A percentile compares a stretch with the other conserved stretches of the same genome.
Evolutionary conservation across 2,888 invertebrate species (phyloP).

Genomic region (Cerastoderma edule): DNA sequence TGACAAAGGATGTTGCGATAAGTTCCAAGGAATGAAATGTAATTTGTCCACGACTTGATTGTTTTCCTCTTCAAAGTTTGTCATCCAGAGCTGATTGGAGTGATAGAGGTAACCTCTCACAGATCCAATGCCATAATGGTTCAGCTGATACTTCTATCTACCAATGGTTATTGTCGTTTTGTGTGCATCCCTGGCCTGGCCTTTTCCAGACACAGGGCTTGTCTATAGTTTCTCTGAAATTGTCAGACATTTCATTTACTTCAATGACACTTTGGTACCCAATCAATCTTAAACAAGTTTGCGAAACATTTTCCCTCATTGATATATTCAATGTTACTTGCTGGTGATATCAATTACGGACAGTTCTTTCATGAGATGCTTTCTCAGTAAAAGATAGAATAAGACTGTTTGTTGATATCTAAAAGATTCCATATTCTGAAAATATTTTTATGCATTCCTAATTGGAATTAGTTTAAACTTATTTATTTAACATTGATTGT

Average conservation of each 20-base stretch:
- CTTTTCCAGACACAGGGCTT: background rate
- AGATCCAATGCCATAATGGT: background rate
- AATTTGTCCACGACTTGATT: conserved; percentile 3
- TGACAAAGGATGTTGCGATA: background rate
- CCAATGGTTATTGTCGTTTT: background rate
- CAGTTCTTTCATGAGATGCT: too few species aligned
- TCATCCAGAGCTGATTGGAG: background rate
- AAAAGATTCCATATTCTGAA: too few species aligned
- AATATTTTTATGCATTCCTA: too few species aligned
- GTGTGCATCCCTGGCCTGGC: background rate
- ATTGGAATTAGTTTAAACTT: too few species aligned
- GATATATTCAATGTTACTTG: too few species aligned
- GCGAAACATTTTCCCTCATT: too few species aligned
- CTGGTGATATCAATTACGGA: too few species aligned
- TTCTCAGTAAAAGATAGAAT: too few species aligned
- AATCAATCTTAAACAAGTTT: too few species aligned
- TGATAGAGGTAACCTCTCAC: conserved; percentile 4
- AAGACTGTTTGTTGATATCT: too few species aligned
- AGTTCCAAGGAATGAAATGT: conserved; percentile 3
- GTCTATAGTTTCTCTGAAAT: conserved; percentile 14
- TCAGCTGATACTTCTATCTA: background rate
- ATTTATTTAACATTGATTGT: too few species aligned
- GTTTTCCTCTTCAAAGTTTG: background rate
- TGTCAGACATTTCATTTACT: conserved; percentile 15
- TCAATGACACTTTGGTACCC: conserved; percentile 22